Percentiles rank a stretch among this genome's conserved stretches.
Conservation (phyloP, 2,888 invertebrate genomes). For the Drosophila subsilvestris region DNA sequence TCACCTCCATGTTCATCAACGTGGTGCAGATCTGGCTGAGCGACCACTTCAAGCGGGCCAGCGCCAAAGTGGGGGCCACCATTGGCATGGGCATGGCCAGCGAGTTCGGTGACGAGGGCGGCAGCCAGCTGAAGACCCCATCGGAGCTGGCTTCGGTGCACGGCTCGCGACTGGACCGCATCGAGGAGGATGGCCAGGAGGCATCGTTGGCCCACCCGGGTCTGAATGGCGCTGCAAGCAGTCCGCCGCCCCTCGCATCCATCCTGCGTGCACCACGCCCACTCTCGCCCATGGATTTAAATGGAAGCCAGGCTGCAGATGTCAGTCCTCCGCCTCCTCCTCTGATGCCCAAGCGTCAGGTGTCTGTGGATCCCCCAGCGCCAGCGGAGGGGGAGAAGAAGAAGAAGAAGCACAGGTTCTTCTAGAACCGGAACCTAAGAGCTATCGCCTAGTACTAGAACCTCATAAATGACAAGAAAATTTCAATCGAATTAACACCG, state of each 20-base stretch:
- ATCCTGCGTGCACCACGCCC: slow-evolving; percentile 70
- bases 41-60: slow-evolving; percentile 92
- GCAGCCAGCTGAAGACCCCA: slow-evolving; percentile 72
- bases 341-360: slow-evolving; percentile 66
- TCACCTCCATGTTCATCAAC: slow-evolving; percentile 98
- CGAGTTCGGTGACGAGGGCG: slow-evolving; percentile 82
- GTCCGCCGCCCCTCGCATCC: slow-evolving; percentile 55
- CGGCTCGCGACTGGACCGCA: slow-evolving; percentile 76
- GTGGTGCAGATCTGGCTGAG: slow-evolving; percentile 94
- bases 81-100: slow-evolving; percentile 90
- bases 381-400: slow-evolving; percentile 58
- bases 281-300: slow-evolving; percentile 54
- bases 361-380: slow-evolving; percentile 46
- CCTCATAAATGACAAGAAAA: slow-evolving; percentile 63
- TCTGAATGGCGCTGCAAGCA: slow-evolving; percentile 6
- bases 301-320: slow-evolving; percentile 11
- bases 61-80: slow-evolving; percentile 93
- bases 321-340: slow-evolving; percentile 79
- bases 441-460: slow-evolving; percentile 34
- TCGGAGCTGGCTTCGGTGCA: slow-evolving; percentile 80
- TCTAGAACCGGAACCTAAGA: slow-evolving; percentile 59
- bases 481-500: slow-evolving; percentile 49
- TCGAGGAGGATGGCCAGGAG: slow-evolving; percentile 72
- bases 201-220: background rate
- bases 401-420: slow-evolving; percentile 79